Evolutionary conservation across 2,797 vertebrate species (phyloP).

Genomic region (Leontopithecus rosalia): DNA sequence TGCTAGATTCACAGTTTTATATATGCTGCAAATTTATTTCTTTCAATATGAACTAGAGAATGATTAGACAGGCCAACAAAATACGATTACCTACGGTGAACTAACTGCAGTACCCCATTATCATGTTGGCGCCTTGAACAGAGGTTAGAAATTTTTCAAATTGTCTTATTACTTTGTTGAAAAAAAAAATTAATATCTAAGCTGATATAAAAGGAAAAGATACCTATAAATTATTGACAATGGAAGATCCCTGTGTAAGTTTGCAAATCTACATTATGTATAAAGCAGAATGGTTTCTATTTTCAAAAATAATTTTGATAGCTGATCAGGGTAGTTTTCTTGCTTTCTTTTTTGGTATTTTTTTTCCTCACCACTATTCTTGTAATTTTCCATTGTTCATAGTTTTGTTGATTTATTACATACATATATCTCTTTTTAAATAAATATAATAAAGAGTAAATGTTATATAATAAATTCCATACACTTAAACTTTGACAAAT

Average conservation of each 20-base stretch:
- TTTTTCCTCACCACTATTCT: neutral
- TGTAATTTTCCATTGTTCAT: neutral
- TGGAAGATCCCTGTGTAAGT: neutral
- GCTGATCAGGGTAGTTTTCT: neutral
- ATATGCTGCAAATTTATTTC: slow-evolving; percentile 60
- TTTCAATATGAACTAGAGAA: slow-evolving; percentile 57
- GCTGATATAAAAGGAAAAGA: slow-evolving; percentile 45
- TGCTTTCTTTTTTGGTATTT: neutral
- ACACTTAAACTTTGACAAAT: neutral
- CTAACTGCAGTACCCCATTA: slow-evolving; percentile 1
- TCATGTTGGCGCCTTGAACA: neutral
- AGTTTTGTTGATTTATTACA: neutral
- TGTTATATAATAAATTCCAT: neutral
- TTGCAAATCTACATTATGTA: neutral
- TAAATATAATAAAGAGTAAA: neutral
- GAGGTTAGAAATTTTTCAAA: neutral
- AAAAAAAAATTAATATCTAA: slow-evolving; percentile 19
- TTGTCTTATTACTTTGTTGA: slow-evolving; percentile 55
- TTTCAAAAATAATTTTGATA: neutral
- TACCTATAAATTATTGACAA: neutral
- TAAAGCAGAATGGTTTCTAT: neutral
- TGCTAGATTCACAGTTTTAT: slow-evolving; percentile 67
- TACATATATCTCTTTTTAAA: neutral
- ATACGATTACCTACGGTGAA: slow-evolving; percentile 38
- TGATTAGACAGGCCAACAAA: slow-evolving; percentile 59